Evolutionary conservation across 2,797 vertebrate genomes (phyloP).

Genomic region (Tenualosa ilisha): DNA sequence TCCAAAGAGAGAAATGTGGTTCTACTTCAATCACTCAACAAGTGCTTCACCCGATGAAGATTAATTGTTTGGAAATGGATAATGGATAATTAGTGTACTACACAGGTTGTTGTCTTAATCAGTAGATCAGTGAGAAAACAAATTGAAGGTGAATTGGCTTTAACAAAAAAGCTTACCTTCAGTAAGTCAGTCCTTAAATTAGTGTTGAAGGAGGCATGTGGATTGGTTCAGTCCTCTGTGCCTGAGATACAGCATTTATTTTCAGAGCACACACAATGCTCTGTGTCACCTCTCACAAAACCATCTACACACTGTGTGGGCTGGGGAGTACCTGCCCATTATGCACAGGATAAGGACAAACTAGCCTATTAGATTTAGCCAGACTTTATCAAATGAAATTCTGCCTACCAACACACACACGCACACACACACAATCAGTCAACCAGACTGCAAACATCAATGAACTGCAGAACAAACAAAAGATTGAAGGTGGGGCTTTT

Average conservation of each 20-base stretch:
- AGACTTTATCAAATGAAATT: too few species aligned
- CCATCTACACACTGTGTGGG: not conserved
- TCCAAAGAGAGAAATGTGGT: not conserved
- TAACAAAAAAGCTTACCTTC: not conserved
- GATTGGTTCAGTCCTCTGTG: not conserved
- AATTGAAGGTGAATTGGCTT: not conserved
- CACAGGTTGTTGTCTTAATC: not conserved
- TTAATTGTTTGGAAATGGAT: not conserved
- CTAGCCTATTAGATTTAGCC: not conserved
- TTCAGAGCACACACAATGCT: not conserved
- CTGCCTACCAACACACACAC: not conserved
- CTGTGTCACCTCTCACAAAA: not conserved
- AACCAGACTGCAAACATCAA: not conserved
- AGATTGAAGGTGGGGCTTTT: not conserved
- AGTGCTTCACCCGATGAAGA: not conserved
- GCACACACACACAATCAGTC: not conserved
- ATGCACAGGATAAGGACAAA: not conserved
- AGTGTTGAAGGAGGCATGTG: not conserved
- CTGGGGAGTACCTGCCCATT: not conserved
- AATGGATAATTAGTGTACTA: not conserved
- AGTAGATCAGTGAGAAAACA: not conserved
- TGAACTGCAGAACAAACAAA: not conserved
- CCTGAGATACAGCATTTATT: not conserved
- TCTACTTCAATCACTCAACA: not conserved
- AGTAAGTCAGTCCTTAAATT: not conserved